These are phyloP conservation scores for Synergus japonicus DNA, from an alignment of 2,888 invertebrate species.

Conservation along the genomic window DNA sequence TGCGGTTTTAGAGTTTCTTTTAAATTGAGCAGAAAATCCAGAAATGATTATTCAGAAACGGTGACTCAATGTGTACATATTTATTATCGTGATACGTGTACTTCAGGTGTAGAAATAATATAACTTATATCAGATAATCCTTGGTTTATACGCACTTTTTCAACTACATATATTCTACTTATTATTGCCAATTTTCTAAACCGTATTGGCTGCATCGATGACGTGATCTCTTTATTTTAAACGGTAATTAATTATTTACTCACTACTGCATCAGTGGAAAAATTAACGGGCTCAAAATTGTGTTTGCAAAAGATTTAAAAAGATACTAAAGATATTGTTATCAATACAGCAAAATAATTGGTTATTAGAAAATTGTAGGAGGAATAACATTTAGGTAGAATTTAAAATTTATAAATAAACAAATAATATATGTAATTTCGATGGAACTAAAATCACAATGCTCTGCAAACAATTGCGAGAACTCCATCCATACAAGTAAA, in stretches of 20 bases:
- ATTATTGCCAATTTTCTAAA: not conserved
- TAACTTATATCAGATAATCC: slow-evolving; percentile 20
- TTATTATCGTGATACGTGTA: not conserved
- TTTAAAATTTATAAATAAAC: too few species aligned
- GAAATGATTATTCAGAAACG: slow-evolving; percentile 62
- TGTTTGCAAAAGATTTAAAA: not conserved
- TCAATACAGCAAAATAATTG: too few species aligned
- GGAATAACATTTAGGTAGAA: too few species aligned
- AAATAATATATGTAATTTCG: too few species aligned
- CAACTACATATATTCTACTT: not conserved
- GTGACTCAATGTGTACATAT: slow-evolving; percentile 57
- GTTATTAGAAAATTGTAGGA: too few species aligned
- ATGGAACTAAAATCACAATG: not conserved
- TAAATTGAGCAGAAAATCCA: slow-evolving; percentile 32
- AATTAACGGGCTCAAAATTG: not conserved
- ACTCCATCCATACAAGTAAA: not conserved
- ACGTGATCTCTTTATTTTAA: slow-evolving; percentile 7
- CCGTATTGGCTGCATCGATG: not conserved
- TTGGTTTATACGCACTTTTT: not conserved
- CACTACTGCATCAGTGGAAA: not conserved
- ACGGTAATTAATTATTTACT: slow-evolving; percentile 4
- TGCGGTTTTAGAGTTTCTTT: not conserved
- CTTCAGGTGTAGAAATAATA: slow-evolving; percentile 2
- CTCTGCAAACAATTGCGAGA: not conserved
- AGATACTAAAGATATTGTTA: too few species aligned